A percentile compares a stretch with the other conserved stretches of the same genome.
Evolutionary conservation across 2,113 vertebrate genomes (phyloP).

Genomic region (Haemorhous mexicanus): DNA sequence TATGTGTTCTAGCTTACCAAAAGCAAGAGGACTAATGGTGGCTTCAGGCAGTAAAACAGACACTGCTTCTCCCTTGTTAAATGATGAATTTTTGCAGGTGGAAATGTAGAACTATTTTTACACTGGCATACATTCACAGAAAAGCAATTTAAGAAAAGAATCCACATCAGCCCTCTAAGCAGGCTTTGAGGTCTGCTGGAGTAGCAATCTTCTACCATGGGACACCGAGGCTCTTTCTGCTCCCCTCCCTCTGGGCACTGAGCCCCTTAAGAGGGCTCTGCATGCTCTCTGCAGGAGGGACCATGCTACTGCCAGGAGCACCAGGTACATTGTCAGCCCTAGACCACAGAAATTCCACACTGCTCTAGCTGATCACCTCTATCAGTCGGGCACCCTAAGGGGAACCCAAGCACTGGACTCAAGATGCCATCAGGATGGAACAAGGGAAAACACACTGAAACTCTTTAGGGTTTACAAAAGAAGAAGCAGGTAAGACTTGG

Average conservation of each 20-base stretch:
- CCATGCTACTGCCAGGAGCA: not conserved
- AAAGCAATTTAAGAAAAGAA: not conserved
- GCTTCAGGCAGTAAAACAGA: not conserved
- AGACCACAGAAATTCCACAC: not conserved
- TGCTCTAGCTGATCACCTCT: not conserved
- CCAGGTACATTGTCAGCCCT: accelerated
- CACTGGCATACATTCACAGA: not conserved
- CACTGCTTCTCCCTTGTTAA: not conserved
- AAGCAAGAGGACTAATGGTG: not conserved
- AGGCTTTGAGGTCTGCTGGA: not conserved
- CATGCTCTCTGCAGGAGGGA: not conserved
- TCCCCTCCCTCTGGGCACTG: not conserved
- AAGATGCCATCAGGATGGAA: not conserved
- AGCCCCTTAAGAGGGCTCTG: not conserved
- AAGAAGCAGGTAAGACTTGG: not conserved
- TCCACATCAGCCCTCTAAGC: not conserved
- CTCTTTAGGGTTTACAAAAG: not conserved
- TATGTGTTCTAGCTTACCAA: not conserved
- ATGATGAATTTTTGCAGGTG: not conserved
- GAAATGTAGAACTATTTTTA: not conserved
- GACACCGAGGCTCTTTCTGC: not conserved
- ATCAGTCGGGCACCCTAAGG: accelerated
- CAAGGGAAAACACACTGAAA: not conserved
- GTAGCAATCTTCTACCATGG: not conserved
- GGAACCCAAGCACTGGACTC: not conserved